Conservation (phyloP, 1,140 invertebrate species). For the Bombyx mori region DNA sequence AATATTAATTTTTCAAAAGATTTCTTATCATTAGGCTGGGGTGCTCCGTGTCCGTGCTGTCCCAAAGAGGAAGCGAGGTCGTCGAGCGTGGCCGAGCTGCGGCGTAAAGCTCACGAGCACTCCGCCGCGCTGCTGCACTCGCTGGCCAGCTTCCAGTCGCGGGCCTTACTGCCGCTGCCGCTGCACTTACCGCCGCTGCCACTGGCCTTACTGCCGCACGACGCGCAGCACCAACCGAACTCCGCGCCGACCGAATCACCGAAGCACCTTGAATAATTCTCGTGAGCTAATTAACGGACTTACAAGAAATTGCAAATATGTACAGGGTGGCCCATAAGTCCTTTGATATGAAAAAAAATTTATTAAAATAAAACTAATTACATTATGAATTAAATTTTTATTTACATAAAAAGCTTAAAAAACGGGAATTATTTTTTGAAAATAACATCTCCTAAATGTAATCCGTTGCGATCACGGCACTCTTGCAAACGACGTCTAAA, state of each 20-base stretch:
- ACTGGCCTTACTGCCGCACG: conserved; percentile 63
- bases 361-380: too few species aligned
- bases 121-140: conserved; percentile 86
- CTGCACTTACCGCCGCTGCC: conserved; percentile 68
- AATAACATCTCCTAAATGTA: too few species aligned
- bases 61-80: conserved; percentile 77
- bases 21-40: conserved; percentile 42
- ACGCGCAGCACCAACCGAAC: conserved; percentile 51
- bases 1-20: too few species aligned
- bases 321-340: too few species aligned
- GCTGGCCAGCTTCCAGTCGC: conserved; percentile 74
- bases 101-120: conserved; percentile 92
- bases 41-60: conserved; percentile 81
- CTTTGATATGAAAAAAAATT: too few species aligned
- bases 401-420: too few species aligned
- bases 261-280: conserved; percentile 45
- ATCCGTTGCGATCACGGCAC: too few species aligned
- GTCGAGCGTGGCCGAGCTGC: conserved; percentile 88
- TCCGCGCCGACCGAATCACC: conserved; percentile 67
- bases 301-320: too few species aligned
- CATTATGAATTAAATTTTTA: too few species aligned
- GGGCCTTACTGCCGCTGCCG: conserved; percentile 72
- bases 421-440: too few species aligned
- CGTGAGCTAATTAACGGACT: background rate
- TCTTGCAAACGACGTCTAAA: too few species aligned